phyloP scores from a whole-genome alignment of 2,113 vertebrate species.

The Psittacara wagleri region DNA sequence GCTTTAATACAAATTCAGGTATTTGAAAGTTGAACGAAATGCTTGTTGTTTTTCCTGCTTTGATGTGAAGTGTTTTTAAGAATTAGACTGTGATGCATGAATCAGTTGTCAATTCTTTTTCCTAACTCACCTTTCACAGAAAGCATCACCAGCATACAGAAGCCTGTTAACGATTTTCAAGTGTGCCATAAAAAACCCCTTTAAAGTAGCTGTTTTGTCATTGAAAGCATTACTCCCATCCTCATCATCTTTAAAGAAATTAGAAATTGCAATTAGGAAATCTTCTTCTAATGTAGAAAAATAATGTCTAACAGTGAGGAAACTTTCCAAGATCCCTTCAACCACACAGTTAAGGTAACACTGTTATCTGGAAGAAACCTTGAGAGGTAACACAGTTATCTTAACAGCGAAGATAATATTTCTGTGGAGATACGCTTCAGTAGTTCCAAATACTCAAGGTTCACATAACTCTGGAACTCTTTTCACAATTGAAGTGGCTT shows the following conservation, averaged over 20 bases:
- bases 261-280: not conserved
- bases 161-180: not conserved
- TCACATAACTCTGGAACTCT: not conserved
- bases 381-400: not conserved
- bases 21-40: constrained; percentile 11
- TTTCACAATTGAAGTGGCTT: not conserved
- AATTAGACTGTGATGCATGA: constrained; percentile 6
- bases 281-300: not conserved
- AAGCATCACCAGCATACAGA: not conserved
- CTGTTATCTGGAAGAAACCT: not conserved
- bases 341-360: not conserved
- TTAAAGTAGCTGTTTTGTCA: constrained; percentile 13
- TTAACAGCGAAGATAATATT: not conserved
- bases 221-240: not conserved
- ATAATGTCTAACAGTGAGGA: not conserved
- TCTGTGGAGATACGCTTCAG: not conserved
- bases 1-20: not conserved
- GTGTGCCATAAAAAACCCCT: not conserved
- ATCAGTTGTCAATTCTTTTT: not conserved
- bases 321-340: constrained; percentile 22
- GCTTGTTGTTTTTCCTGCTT: not conserved
- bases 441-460: not conserved
- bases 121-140: not conserved
- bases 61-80: not conserved
- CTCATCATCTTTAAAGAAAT: not conserved